Evolutionary conservation across 37 sponge, comb jelly and placozoan genomes (phyloP), one percentile per base, ranked within the genome.

Genomic region (Aplysina aerophoba): DNA sequence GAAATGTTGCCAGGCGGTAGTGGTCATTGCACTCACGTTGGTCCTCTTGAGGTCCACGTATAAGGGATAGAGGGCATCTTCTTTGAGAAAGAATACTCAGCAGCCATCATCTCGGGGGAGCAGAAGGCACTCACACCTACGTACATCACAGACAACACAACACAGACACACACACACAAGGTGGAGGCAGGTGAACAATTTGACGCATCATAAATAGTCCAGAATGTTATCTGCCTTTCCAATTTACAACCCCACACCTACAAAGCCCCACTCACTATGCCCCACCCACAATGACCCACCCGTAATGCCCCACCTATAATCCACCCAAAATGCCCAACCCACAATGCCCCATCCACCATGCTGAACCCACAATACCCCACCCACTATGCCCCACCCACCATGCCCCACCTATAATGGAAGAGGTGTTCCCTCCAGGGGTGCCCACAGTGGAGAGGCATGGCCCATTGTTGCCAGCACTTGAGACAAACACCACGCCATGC

Each of bases 391-490:
- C 24, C 44, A 41, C 78, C 8, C 11, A 41, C 50, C 3, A 44
- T 44, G 19, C 25, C 92, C 67, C 24, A 94, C 95, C 92, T 68
- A 96, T 95, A 28, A 97, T 37, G 50, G 92, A 86, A 54, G 81
- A 53, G 19, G 91, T 88, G 78, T 90, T 93, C n/a, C 94, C 96
- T 30, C 96, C 98, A 40, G 98, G 98, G 39, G 93, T 93, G 0
- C 98, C 98, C n/a, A 93, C 92, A 28, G 98, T 91, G 19, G 90
- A 89, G 22, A 97, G 90, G 30, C 88, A 89, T 8, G 98, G 98
- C 6, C 98, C 98, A 87, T 93, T 93, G 87, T 97, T 97, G 15
- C 98, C 98, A 54, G 98, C 96, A 85, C 96, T 93, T 66, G 92
- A 81, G 21, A 97, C 98, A 91, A 97, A 95, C 28, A 95, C 79